Conservation (phyloP, 2,113 vertebrate species). For the Cavia porcellus region DNA sequence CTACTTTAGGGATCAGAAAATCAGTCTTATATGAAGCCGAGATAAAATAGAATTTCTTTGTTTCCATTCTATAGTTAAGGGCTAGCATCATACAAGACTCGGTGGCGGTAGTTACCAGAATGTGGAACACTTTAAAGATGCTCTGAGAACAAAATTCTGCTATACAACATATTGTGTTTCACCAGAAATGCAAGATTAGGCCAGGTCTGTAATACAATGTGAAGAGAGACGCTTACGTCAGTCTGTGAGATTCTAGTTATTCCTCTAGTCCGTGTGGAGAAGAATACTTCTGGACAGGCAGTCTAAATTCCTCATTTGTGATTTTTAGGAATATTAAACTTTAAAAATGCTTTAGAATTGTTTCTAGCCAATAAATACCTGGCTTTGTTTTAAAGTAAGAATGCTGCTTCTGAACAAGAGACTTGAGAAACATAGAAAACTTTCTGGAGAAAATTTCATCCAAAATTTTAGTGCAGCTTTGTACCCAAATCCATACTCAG, state of each 20-base stretch:
- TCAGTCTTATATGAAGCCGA: background rate
- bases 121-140: background rate
- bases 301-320: background rate
- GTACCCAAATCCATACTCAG: background rate
- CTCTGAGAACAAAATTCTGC: background rate
- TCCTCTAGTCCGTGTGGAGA: background rate
- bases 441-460: background rate
- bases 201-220: background rate
- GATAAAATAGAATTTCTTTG: background rate
- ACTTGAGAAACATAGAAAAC: background rate
- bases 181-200: constrained; percentile 19
- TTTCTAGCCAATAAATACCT: background rate
- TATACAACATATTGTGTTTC: background rate
- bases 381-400: background rate
- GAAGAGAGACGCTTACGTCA: background rate
- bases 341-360: background rate
- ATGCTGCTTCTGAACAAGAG: background rate
- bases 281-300: background rate
- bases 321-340: background rate
- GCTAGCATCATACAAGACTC: background rate
- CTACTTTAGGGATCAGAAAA: background rate
- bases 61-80: background rate
- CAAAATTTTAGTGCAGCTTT: constrained; percentile 4
- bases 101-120: background rate
- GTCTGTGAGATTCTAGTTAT: background rate